These are phyloP conservation scores for Sebastes paucispinis DNA, from an alignment of 2,797 vertebrate species.

Conservation along the genomic window DNA sequence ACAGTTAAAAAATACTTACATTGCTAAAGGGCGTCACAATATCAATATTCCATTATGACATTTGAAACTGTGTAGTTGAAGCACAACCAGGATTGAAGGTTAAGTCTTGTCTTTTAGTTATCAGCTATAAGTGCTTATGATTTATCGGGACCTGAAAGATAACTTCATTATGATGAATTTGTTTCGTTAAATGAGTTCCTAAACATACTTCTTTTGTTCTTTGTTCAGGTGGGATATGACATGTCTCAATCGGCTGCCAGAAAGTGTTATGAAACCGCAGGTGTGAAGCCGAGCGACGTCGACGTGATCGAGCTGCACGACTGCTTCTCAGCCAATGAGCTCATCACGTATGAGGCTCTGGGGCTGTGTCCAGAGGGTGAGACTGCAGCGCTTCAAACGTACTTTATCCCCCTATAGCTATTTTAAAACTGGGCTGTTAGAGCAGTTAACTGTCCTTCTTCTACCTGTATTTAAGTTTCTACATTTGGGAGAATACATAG, in stretches of 20 bases:
- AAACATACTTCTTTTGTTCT: not conserved
- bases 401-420: not conserved
- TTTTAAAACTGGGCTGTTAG: not conserved
- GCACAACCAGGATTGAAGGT: not conserved
- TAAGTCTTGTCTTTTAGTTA: not conserved
- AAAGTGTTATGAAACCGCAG: slow-evolving; percentile 84
- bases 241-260: slow-evolving; percentile 89
- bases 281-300: slow-evolving; percentile 86
- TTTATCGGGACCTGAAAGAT: not conserved
- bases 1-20: no score
- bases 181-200: not conserved
- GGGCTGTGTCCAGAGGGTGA: slow-evolving; percentile 94
- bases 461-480: not conserved
- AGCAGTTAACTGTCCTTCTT: not conserved
- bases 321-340: slow-evolving; percentile 95
- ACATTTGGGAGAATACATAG: not conserved
- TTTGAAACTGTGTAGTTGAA: no score
- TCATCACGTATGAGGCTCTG: slow-evolving; percentile 95
- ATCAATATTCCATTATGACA: no score
- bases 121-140: not conserved
- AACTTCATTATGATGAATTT: not conserved
- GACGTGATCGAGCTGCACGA: slow-evolving; percentile 96
- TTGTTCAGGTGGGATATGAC: slow-evolving; percentile 90
- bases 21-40: no score
- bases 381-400: not conserved